Conservation (phyloP, 1,140 invertebrate species). For the Penaeus vannamei region DNA sequence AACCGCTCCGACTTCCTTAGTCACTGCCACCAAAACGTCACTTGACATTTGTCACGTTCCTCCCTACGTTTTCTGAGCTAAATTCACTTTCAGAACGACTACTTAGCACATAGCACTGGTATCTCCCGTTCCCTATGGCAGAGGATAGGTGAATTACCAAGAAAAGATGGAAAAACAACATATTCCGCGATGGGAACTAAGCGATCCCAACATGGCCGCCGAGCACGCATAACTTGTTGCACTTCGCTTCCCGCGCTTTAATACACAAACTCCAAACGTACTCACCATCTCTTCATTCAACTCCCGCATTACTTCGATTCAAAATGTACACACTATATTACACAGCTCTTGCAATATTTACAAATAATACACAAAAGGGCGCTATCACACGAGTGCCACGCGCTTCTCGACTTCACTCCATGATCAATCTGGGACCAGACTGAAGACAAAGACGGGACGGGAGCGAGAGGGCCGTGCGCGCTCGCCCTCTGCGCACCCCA, state of each 20-base stretch:
- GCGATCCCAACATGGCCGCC: slow-evolving; percentile 52
- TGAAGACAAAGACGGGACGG: slow-evolving; percentile 56
- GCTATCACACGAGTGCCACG: slow-evolving; percentile 48
- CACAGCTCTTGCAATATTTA: slow-evolving; percentile 60
- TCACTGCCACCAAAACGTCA: not conserved
- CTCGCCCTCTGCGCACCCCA: slow-evolving; percentile 22
- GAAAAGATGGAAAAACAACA: not conserved
- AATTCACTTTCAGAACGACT: not conserved
- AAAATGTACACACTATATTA: slow-evolving; percentile 63
- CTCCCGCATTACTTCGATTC: slow-evolving; percentile 56
- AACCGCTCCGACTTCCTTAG: slow-evolving; percentile 20
- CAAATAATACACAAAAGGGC: slow-evolving; percentile 61
- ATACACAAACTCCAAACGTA: slow-evolving; percentile 32
- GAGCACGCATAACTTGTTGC: slow-evolving; percentile 60
- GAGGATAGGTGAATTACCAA: not conserved
- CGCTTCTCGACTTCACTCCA: slow-evolving; percentile 52
- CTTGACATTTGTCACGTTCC: not conserved
- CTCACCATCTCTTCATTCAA: slow-evolving; percentile 61
- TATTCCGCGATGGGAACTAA: no score
- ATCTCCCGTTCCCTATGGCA: not conserved
- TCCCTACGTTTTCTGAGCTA: not conserved
- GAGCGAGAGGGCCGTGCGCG: not conserved
- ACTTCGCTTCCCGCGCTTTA: slow-evolving; percentile 50
- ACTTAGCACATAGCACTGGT: not conserved
- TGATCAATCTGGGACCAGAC: slow-evolving; percentile 62